phyloP scores from a whole-genome alignment of 2,888 invertebrate species.

The Frankliniella intonsa region DNA sequence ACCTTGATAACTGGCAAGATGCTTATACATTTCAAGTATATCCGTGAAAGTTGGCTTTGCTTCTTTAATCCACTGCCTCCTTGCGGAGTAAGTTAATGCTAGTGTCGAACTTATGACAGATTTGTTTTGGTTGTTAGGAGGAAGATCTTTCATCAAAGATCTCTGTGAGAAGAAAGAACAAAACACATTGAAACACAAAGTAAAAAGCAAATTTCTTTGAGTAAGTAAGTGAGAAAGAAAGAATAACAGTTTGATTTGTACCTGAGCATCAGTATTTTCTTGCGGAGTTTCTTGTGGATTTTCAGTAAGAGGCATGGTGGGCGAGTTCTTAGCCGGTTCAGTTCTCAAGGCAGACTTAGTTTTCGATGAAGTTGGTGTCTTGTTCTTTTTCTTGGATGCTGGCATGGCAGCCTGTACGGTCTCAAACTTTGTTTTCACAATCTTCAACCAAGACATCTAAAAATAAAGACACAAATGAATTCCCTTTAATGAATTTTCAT shows the following conservation, averaged over 20 bases:
- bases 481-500: not conserved
- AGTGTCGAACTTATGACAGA: not conserved
- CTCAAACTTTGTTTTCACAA: not conserved
- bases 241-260: not conserved
- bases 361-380: not conserved
- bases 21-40: not conserved
- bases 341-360: not conserved
- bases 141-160: not conserved
- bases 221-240: not conserved
- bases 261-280: not conserved
- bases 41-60: not conserved
- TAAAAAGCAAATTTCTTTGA: not conserved
- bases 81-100: not conserved
- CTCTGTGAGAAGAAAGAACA: not conserved
- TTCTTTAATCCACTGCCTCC: slow-evolving; percentile 1
- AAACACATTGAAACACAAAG: not conserved
- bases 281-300: not conserved
- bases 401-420: not conserved
- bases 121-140: not conserved
- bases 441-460: not conserved
- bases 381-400: not conserved
- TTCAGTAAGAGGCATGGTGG: not conserved
- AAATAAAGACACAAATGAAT: not conserved
- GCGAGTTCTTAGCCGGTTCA: too few relatives aligned
- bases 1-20: not conserved